Conservation (phyloP, 1,140 invertebrate species). For the Sesamia nonagrioides region DNA sequence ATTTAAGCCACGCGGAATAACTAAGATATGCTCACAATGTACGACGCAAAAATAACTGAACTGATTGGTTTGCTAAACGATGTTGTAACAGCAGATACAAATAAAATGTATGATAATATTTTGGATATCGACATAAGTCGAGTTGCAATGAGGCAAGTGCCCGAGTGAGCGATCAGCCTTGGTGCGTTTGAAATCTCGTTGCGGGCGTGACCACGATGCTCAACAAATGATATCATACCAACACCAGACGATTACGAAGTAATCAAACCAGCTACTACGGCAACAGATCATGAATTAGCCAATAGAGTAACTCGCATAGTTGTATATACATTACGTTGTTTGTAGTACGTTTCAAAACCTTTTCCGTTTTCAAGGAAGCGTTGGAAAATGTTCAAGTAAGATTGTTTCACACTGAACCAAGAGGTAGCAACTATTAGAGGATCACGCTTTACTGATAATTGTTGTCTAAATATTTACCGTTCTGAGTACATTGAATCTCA, state of each 20-base stretch:
- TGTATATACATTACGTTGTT: slow-evolving; percentile 57
- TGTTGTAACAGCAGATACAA: slow-evolving; percentile 34
- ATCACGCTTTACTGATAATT: slow-evolving; percentile 79
- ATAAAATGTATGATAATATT: slow-evolving; percentile 40
- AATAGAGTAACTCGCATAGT: slow-evolving; percentile 1
- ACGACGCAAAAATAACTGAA: slow-evolving; percentile 18
- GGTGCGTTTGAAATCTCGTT: slow-evolving; percentile 64
- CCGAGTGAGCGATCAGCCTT: slow-evolving; percentile 64
- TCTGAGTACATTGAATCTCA: slow-evolving; percentile 70
- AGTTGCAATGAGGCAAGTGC: slow-evolving; percentile 44
- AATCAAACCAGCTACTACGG: slow-evolving; percentile 69
- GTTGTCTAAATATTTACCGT: slow-evolving; percentile 83
- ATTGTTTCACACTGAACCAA: slow-evolving; percentile 38
- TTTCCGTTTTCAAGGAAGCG: slow-evolving; percentile 48
- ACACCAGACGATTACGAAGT: slow-evolving; percentile 76
- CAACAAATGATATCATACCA: slow-evolving; percentile 81
- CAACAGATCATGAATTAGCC: slow-evolving; percentile 21
- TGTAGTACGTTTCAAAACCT: slow-evolving; percentile 1
- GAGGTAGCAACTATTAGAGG: slow-evolving; percentile 62
- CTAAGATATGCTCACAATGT: neutral
- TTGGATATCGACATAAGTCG: slow-evolving; percentile 37
- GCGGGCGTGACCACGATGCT: slow-evolving; percentile 70
- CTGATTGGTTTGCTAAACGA: slow-evolving; percentile 3
- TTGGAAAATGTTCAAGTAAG: slow-evolving; percentile 46
- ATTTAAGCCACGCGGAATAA: neutral